Evolutionary conservation across 2,888 invertebrate genomes (phyloP), one percentile per base, ranked within the genome.

Genomic region (Chymomyza procnemis): DNA sequence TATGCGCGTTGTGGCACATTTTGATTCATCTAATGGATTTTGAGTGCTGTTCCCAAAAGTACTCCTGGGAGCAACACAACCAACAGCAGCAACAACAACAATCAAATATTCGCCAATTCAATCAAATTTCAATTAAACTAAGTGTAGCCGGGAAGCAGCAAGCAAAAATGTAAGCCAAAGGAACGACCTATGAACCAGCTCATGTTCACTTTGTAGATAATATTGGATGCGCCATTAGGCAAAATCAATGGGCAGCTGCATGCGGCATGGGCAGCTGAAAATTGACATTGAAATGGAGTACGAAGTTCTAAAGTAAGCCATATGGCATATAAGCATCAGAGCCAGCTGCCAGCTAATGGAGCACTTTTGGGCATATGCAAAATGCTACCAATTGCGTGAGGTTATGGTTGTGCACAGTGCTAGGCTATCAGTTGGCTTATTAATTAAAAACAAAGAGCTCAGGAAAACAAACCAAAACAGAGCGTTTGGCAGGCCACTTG

Each of bases 21-120:
- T 82, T 82, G 81, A 82, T 86, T 82, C 81, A 82, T 84, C 81
- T 82, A 82, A 82, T 82, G 86, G 81, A 80, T 81, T 74, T 70
- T 73, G 64, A 66, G 19, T 58, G 64, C 54, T 69, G 79, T 48
- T 69, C 63, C 68, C 54, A 71, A 67, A 74, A 69, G 61, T 74
- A 76, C 83, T 80, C 83, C 70, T 74, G 80, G 74, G 71, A 84
- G 52, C 71, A 66, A 68, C 60, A 66, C 56, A 59, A 30, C 22
- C 54, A 54, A 54, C 26, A 26, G 5, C 26, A 26, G 5, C 26
- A 21, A 19, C 54, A 18, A 54, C n/a, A n/a, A n/a, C n/a, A 54
- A 66, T 6, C 26, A 22, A 66, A 56, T 61, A 69, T 72, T 71
- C 66, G 16, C 71, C 69, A 56, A 71, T 77, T 81, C 78, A 79